Base-by-base conservation (phyloP, 1,140 invertebrate genomes). In the Scylla paramamosain region DNA sequence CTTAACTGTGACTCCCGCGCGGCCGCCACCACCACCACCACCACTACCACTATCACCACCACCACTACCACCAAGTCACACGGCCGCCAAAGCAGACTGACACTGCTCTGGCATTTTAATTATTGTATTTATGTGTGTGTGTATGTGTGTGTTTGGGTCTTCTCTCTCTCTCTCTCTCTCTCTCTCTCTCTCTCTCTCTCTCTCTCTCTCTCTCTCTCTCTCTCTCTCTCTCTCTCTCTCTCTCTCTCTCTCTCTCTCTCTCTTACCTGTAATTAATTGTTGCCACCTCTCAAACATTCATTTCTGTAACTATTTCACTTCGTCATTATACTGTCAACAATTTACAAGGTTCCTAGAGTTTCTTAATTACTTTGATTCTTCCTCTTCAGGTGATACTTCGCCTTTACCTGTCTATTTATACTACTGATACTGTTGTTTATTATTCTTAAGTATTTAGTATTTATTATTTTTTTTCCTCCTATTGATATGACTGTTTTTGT, bases 151-250 rank as follows among this genome's bases (percentile, higher is more conserved):
- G 77, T 25, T 25, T 82, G 77, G 77, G 0, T 59, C 16, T 59
- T 94, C 91, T 95, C 59, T 95, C 91, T 84, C 87, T 90, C 87
- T 95, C 87, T 93, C 39, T 95, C 92, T 29, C 89, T 93, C 48
- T 91, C 31, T 91, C 92, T 93, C 39, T 84, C 10, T 59, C 16
- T 59, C 52, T 59, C 52, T 59, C 52, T 59, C 52, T 59, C 52
- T 59, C 52, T 59, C 52, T 59, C 52, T 59, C 52, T 59, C 52
- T 59, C 52, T 59, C 52, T 59, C 52, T 92, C 88, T 86, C 52
- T 93, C 92, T 94, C 91, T 95, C 59, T 95, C 91, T 84, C 87
- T 90, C 87, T 95, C 87, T 93, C 39, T 95, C 92, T 29, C 89
- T 93, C 48, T 91, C 31, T 91, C 92, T 93, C 39, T 84, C 87